Conservation (phyloP, 92 coral and sea anemone species). For the Blastomussa wellsi region DNA sequence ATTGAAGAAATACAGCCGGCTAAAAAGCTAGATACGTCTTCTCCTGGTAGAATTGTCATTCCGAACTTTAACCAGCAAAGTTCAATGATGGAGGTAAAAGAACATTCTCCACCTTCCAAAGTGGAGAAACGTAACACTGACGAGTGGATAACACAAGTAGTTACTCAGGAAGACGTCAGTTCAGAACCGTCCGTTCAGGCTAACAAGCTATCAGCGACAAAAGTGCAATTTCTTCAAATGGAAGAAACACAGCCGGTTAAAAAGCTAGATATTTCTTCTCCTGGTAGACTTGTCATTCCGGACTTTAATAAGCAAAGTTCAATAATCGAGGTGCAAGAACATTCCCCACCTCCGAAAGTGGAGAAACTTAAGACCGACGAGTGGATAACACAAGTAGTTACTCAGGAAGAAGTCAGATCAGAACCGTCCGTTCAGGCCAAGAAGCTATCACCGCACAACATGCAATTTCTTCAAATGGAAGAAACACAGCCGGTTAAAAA, state of each 20-base stretch:
- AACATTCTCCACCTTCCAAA: neutral
- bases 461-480: neutral
- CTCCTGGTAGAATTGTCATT: neutral
- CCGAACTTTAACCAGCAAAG: neutral
- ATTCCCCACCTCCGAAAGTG: neutral
- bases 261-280: neutral
- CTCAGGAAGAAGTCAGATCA: neutral
- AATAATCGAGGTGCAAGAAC: neutral
- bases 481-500: neutral
- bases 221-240: neutral
- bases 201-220: neutral
- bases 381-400: neutral
- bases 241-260: neutral
- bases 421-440: neutral
- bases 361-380: neutral
- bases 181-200: neutral
- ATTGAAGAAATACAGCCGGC: neutral
- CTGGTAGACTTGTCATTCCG: neutral
- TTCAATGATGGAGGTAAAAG: neutral
- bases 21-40: neutral
- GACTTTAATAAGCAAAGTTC: neutral
- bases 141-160: neutral
- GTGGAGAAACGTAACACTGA: neutral
- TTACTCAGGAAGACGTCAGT: neutral
- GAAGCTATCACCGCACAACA: neutral